Percentiles rank a stretch among this genome's conserved stretches.
Evolutionary conservation across 2,888 invertebrate genomes (phyloP).

Genomic region (Hemistola chrysoprasaria): DNA sequence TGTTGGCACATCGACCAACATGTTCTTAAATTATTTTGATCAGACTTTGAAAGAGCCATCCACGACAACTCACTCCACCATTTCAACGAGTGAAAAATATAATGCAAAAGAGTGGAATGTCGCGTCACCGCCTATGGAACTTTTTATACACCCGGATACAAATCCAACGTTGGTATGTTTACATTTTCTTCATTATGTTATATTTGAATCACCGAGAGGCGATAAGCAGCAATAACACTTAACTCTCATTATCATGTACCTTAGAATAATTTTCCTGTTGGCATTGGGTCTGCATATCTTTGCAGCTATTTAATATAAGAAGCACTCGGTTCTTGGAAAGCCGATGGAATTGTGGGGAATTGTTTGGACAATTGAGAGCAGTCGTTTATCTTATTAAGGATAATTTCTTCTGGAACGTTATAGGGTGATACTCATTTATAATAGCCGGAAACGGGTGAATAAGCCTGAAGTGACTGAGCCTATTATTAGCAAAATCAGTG

Average conservation of each 20-base stretch:
- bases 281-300: slow-evolving; percentile 31
- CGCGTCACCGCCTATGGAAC: too few relatives aligned
- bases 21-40: too few relatives aligned
- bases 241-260: slow-evolving; percentile 22
- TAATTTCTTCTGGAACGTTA: slow-evolving; percentile 6
- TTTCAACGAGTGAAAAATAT: too few relatives aligned
- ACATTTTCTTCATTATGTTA: too few relatives aligned
- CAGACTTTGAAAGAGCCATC: too few relatives aligned
- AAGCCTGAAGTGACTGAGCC: too few relatives aligned
- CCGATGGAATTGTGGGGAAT: slow-evolving; percentile 10
- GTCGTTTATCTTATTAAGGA: slow-evolving; percentile 12
- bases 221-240: slow-evolving; percentile 16
- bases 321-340: slow-evolving; percentile 31
- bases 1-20: too few relatives aligned
- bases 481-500: too few relatives aligned
- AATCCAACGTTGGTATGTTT: too few relatives aligned
- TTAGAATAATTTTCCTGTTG: slow-evolving; percentile 40
- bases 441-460: not conserved
- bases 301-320: slow-evolving; percentile 17
- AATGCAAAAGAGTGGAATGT: too few relatives aligned
- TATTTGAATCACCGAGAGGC: slow-evolving; percentile 1
- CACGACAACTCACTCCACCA: too few relatives aligned
- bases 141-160: too few relatives aligned
- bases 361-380: slow-evolving; percentile 11
- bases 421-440: not conserved